Evolutionary conservation across 2,888 invertebrate species (phyloP), one percentile per base, ranked within the genome.

Genomic region (Pharmacophagus antenor): DNA sequence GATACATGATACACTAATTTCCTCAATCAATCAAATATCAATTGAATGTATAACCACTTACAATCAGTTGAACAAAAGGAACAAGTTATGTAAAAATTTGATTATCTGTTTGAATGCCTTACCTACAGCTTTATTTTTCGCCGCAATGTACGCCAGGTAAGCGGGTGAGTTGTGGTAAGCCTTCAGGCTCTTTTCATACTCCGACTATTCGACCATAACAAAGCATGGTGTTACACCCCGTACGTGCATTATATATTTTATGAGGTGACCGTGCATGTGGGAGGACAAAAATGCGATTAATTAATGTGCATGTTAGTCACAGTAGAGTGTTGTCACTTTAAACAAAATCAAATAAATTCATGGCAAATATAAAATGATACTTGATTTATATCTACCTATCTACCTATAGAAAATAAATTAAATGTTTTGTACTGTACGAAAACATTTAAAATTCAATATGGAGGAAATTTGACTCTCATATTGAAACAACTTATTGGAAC

Each of bases 131-230:
- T 96, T 95, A 84, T 95, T 97, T 92, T 98, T 99, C 65, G 98
- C 97, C 63, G 98, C 96, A 67, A 98, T 93, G 87, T 95, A 99
- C 37, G 98, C 96, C 77, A 98, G 93, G 85, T 98, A 97, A 25
- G 97, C 97, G 54, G 98, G 97, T 41, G 98, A 98, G 87, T 95
- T 98, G 89, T 99, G 98, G 86, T 99, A 99, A 22, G 95, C 93
- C 92, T 98, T 98, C 84, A 99, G 88, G 65, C 94, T 94, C 81
- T 98, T 98, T 80, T 98, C 98, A 84, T 99, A 99, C 84, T 97
- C 97, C 76, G 95, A 85, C 95, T 95, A 82, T 69, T n/a, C 61
- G 65, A 59, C 42, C 60, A 63, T 49, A 56, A 60, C 50, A 50
- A 54, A 49, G 53, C 48, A 53, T 56, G 18, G 23, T 54, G 63